phyloP scores from a whole-genome alignment of 2,797 vertebrate species.

The Synanceia verrucosa region DNA sequence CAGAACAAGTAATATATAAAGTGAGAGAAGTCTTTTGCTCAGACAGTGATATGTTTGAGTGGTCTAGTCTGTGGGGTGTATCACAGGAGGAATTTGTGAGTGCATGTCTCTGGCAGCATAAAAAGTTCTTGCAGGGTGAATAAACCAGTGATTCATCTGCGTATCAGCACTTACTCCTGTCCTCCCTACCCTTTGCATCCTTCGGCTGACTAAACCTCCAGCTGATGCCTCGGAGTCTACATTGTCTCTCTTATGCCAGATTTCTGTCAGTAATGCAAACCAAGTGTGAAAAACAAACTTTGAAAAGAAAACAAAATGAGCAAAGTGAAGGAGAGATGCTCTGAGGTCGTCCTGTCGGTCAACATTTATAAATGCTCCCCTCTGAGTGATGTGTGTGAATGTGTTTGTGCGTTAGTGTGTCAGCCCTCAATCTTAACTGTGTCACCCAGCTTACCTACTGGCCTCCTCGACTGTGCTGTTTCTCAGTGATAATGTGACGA shows the following conservation, averaged over 20 bases:
- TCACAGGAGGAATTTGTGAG: slow-evolving; percentile 20
- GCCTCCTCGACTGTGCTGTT: slow-evolving; percentile 26
- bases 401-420: slow-evolving; percentile 40
- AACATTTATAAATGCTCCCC: slow-evolving; percentile 16
- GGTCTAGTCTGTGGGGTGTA: slow-evolving; percentile 26
- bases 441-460: slow-evolving; percentile 34
- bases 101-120: slow-evolving; percentile 35
- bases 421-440: slow-evolving; percentile 24
- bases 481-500: slow-evolving; percentile 54
- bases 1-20: background rate
- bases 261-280: slow-evolving; percentile 48
- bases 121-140: slow-evolving; percentile 44
- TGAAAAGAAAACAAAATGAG: slow-evolving; percentile 37
- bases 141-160: slow-evolving; percentile 64
- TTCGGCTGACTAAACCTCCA: slow-evolving; percentile 47
- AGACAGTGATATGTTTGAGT: background rate
- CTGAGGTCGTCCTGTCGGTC: slow-evolving; percentile 31
- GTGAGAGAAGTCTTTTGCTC: background rate
- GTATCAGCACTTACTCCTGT: slow-evolving; percentile 36
- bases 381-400: slow-evolving; percentile 29
- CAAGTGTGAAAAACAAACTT: slow-evolving; percentile 51
- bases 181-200: slow-evolving; percentile 25
- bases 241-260: slow-evolving; percentile 39
- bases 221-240: slow-evolving; percentile 50
- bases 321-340: slow-evolving; percentile 20